Evolutionary conservation across 2,888 invertebrate genomes (phyloP), one percentile per base, ranked within the genome.

Genomic region (Scaptomyza cyrtandrae): DNA sequence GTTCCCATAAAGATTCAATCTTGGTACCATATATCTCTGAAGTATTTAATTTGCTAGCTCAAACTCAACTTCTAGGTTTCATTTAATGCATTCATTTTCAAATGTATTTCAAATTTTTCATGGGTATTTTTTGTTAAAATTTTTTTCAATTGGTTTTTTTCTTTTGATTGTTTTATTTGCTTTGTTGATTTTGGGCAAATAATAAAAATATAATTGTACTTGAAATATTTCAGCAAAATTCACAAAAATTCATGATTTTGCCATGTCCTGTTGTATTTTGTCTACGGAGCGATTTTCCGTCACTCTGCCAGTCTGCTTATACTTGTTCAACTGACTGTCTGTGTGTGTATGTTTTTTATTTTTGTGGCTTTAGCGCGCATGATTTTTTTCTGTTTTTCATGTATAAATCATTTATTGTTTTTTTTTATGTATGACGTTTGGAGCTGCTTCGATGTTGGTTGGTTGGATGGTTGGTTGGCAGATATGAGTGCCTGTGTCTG

Each of bases 401-500:
- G 70, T 87, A 85, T 85, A 86, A 85, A 85, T 85, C 85, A 85
- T 84, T 81, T 84, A 85, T 85, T 86, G 85, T 86, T 19, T 86
- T 84, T 86, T 86, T 84, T 84, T 86, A 84, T 86, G 67, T 80
- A 75, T 80, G 75, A 67, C 78, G 74, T 76, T 83, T 73, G 69
- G 78, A 78, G 79, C 73, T 71, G 81, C 61, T 71, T 73, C 56
- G 35, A 24, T 65, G 65, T 27, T 61, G 63, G 35, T 6, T 65
- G 54, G 35, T 14, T 69, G 75, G 48, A 43, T 79, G 75, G 67
- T 50, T 67, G 71, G 49, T 48, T 75, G 79, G 84, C 80, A 80
- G 80, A 84, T 84, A 84, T 86, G 83, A 84, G 86, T 84, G 86
- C 78, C 84, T 85, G 85, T 82, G 87, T 82, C 88, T 86, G 86